Percentiles rank a stretch among this genome's conserved stretches.
These are phyloP conservation scores for Scolanthus callimorphus DNA, from an alignment of 92 coral and sea anemone genomes.

Conservation along the genomic window DNA sequence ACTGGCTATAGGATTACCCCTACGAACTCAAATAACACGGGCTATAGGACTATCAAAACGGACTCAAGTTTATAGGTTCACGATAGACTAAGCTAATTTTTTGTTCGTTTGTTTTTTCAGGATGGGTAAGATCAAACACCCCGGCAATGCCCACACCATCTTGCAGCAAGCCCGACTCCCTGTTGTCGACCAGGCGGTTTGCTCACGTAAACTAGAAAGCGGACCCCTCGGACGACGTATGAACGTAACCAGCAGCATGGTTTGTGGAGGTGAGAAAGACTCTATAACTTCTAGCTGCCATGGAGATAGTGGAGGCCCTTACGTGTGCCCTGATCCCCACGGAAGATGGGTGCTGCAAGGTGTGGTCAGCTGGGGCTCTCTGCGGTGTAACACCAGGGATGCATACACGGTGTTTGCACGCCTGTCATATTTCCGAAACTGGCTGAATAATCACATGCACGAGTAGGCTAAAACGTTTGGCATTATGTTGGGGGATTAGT, in stretches of 20 bases:
- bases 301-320: constrained; percentile 91
- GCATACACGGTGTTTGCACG: constrained; percentile 61
- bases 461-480: no score
- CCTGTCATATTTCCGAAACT: constrained; percentile 52
- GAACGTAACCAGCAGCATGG: constrained; percentile 52
- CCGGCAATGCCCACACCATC: constrained; percentile 22
- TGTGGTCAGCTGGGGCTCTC: no score
- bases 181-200: no score
- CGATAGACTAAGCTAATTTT: no score
- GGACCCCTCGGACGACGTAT: not conserved
- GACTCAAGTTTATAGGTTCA: no score
- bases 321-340: constrained; percentile 49
- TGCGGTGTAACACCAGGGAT: constrained; percentile 43
- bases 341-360: constrained; percentile 88
- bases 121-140: constrained; percentile 76
- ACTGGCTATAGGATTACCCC: no score
- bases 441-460: no score
- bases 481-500: no score
- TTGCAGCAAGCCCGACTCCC: constrained; percentile 59
- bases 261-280: constrained; percentile 69
- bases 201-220: not conserved
- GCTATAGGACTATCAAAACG: no score
- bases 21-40: no score
- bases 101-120: constrained; percentile 22
- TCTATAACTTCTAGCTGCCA: constrained; percentile 66